phyloP scores from a whole-genome alignment of 2,797 vertebrate species.

The Brotula barbata region DNA sequence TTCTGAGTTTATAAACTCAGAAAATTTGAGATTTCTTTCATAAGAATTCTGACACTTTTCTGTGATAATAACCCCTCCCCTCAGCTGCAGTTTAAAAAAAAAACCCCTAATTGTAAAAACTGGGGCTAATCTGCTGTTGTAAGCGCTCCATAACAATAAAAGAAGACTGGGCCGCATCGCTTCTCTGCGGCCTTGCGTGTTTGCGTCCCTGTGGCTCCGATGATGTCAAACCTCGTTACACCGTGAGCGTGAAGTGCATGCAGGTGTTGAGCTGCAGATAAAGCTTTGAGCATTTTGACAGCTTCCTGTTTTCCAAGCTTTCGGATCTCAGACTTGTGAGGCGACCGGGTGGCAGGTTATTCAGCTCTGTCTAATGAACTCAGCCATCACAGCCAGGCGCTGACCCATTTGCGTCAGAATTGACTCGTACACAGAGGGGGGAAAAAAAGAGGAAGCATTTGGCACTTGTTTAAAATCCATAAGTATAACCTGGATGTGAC shows the following conservation, averaged over 20 bases:
- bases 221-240: slow-evolving; percentile 6
- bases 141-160: too few species aligned
- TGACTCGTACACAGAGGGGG: slow-evolving; percentile 13
- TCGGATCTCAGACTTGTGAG: slow-evolving; percentile 29
- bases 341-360: slow-evolving; percentile 42
- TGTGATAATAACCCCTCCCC: too few species aligned
- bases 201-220: too few species aligned
- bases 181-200: too few species aligned
- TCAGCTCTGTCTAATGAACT: slow-evolving; percentile 37
- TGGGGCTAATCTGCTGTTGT: too few species aligned
- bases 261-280: slow-evolving; percentile 20
- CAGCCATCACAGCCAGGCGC: slow-evolving; percentile 54
- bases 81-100: too few species aligned
- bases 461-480: slow-evolving; percentile 65
- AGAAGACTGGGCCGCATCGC: too few species aligned
- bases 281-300: slow-evolving; percentile 38
- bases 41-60: too few species aligned
- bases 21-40: too few species aligned
- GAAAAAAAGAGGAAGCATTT: slow-evolving; percentile 16
- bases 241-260: background rate
- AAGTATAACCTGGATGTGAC: slow-evolving; percentile 63
- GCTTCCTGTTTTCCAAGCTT: slow-evolving; percentile 38
- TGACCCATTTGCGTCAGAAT: slow-evolving; percentile 72
- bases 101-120: too few species aligned
- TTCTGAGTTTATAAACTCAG: too few species aligned